Base-by-base conservation (phyloP, 37 sponge, comb jelly and placozoan genomes). In the Hexactinellida sp. region DNA sequence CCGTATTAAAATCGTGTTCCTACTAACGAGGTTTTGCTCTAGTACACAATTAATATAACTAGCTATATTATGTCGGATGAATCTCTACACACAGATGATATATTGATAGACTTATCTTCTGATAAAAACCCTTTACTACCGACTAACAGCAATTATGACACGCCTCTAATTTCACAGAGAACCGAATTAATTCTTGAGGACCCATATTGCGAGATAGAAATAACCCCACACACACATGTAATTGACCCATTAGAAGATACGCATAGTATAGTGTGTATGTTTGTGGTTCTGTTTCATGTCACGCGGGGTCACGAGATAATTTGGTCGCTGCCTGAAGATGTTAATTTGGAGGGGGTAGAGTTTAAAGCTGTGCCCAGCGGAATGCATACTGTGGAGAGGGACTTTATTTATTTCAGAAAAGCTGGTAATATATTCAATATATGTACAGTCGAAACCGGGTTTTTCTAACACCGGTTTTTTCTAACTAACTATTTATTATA, bases 361-460 rank as follows among this genome's bases (percentile, higher is more conserved):
- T 94, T 99, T 85, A 99, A 95, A 85, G 91, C 96, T 9, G 88
- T 99, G 85, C 94, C 96, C 34, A 99, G 99, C 84, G 99, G 99
- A 24, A 82, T 91, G 3, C 99, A 99, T 87, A 94, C 83, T 36
- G 84, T 99, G 24, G 36, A 55, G 24, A 87, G 88, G 55, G 99
- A 99, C 54, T 92, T 93, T 54, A 89, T 98, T 93, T 96, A 37
- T n/a, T 63, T 63, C 76, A 63, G 76, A 63, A 63, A 63, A 63
- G 76, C 76, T 21, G 76, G 76, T 63, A 16, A 47, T n/a, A n/a
- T n/a, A n/a, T n/a, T n/a, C n/a, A n/a, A n/a, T n/a, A n/a, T n/a
- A n/a, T n/a, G n/a, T n/a, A n/a, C n/a, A n/a, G n/a, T n/a, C n/a
- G n/a, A n/a, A n/a, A n/a, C n/a, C n/a, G n/a, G n/a, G n/a, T n/a